These are phyloP conservation scores for Crenuchus spilurus DNA, from an alignment of 2,797 vertebrate species.

Conservation along the genomic window DNA sequence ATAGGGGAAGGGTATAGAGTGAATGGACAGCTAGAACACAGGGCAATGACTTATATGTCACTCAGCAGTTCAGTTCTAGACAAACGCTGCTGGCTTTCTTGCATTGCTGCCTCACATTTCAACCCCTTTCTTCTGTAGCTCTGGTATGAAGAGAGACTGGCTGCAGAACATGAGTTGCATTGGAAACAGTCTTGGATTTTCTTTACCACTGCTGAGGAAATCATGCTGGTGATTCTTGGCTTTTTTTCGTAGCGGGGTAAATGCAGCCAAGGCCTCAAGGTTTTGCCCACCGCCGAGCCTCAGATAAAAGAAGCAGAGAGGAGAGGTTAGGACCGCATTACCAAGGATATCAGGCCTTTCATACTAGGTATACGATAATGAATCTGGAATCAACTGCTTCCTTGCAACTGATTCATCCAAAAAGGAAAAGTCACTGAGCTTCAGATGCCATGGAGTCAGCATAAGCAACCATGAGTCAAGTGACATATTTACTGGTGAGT, in stretches of 20 bases:
- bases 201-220: conserved; percentile 66
- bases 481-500: conserved; percentile 11
- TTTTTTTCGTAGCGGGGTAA: not conserved
- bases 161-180: conserved; percentile 58
- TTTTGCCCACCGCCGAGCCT: not conserved
- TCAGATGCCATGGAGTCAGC: not conserved
- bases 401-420: conserved; percentile 15
- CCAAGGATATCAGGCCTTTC: conserved; percentile 4
- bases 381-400: not conserved
- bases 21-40: conserved; percentile 17
- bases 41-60: conserved; percentile 49
- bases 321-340: not conserved
- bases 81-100: conserved; percentile 35
- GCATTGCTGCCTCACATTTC: conserved; percentile 41
- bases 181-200: conserved; percentile 60
- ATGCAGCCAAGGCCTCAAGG: not conserved
- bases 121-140: conserved; percentile 29
- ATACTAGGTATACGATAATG: not conserved
- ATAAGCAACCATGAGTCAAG: not conserved
- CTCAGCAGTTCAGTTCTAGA: conserved; percentile 61
- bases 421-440: not conserved
- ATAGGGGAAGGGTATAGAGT: conserved; percentile 31
- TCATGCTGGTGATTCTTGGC: conserved; percentile 27
- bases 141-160: conserved; percentile 60
- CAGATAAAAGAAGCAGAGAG: not conserved